Conservation (phyloP, 1,140 invertebrate species). For the Aricia agestis region DNA sequence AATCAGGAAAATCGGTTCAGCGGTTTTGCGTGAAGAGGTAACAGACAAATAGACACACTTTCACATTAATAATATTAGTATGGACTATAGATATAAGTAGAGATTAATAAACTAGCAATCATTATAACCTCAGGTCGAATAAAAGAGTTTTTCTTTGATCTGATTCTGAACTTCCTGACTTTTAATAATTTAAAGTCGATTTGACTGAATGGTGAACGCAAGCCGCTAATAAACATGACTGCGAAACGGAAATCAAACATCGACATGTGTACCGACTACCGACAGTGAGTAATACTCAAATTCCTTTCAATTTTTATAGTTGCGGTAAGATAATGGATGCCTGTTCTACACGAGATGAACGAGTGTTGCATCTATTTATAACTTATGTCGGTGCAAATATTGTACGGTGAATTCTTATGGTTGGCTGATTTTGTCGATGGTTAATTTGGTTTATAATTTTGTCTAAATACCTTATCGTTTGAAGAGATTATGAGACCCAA, state of each 20-base stretch:
- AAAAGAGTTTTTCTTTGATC: no score
- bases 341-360: constrained; percentile 53
- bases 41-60: no score
- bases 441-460: no score
- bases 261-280: constrained; percentile 36
- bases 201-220: constrained; percentile 20
- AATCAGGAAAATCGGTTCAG: no score
- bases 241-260: constrained; percentile 27
- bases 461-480: no score
- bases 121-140: no score
- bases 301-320: constrained; percentile 67
- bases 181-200: constrained; percentile 23
- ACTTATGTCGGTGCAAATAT: background rate
- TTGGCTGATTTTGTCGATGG: background rate
- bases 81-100: no score
- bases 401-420: background rate
- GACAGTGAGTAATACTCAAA: constrained; percentile 42
- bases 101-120: no score
- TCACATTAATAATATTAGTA: no score
- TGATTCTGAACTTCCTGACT: no score
- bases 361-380: constrained; percentile 65
- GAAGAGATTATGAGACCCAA: no score
- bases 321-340: constrained; percentile 65
- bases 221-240: constrained; percentile 10
- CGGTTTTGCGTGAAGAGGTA: no score